A percentile compares a stretch with the other conserved stretches of the same genome.
Evolutionary conservation across 1,140 invertebrate species (phyloP).

Genomic region (Drosophila novamexicana): DNA sequence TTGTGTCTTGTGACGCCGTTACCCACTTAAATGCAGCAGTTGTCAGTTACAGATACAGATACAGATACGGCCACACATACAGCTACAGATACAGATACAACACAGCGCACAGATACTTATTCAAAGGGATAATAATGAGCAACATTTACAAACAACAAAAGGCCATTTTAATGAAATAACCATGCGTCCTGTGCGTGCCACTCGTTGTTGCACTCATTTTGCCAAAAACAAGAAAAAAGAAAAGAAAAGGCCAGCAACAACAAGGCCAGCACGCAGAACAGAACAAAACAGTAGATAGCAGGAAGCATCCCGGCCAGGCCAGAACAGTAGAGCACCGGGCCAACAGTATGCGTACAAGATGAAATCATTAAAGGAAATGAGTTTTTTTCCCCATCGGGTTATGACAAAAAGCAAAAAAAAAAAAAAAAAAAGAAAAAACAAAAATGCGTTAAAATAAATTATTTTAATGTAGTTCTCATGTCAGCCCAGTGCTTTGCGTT

Average conservation of each 20-base stretch:
- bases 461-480: conserved; percentile 83
- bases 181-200: conserved; percentile 68
- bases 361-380: conserved; percentile 83
- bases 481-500: conserved; percentile 46
- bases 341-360: conserved; percentile 74
- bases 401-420: conserved; percentile 60
- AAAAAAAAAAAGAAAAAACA: too few relatives aligned
- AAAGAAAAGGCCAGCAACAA: background rate
- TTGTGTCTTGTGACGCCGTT: conserved; percentile 63
- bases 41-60: conserved; percentile 31
- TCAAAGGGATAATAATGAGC: conserved; percentile 73
- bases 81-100: conserved; percentile 32
- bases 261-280: conserved; percentile 35
- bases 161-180: conserved; percentile 83
- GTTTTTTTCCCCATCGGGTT: conserved; percentile 81
- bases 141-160: conserved; percentile 83
- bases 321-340: conserved; percentile 21
- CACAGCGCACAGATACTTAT: conserved; percentile 39
- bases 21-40: conserved; percentile 69
- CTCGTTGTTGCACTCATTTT: conserved; percentile 41
- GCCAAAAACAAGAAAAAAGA: conserved; percentile 6
- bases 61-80: conserved; percentile 16
- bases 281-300: conserved; percentile 15
- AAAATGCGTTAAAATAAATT: conserved; percentile 83
- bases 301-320: conserved; percentile 5